These are phyloP conservation scores for Noctilio leporinus DNA, from an alignment of 2,113 vertebrate genomes.

Conservation along the genomic window DNA sequence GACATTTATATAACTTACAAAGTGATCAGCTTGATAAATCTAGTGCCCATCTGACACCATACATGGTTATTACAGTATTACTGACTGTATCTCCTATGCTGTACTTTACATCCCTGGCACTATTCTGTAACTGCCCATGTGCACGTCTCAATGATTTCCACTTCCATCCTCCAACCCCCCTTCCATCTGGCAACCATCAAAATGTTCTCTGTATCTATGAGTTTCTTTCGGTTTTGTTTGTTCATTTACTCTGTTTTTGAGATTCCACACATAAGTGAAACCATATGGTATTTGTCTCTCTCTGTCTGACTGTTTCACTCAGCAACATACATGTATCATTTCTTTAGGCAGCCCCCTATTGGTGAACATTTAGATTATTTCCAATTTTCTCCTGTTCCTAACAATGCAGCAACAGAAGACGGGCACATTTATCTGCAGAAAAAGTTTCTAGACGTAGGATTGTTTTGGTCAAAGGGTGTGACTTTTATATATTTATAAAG, in stretches of 20 bases:
- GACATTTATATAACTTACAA: background rate
- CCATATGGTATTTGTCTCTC: background rate
- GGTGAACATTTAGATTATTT: background rate
- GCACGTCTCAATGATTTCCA: background rate
- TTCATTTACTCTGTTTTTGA: background rate
- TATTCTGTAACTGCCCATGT: too few relatives aligned
- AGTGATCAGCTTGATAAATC: too few relatives aligned
- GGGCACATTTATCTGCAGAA: background rate
- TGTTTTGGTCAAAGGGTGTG: background rate
- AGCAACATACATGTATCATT: background rate
- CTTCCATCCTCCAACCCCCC: background rate
- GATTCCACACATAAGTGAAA: background rate
- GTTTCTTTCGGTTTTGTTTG: background rate
- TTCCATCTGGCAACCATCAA: background rate
- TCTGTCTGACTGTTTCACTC: background rate
- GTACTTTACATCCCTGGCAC: too few relatives aligned
- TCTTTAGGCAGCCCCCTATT: background rate
- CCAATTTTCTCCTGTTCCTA: background rate
- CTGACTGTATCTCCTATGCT: too few relatives aligned
- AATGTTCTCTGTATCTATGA: background rate
- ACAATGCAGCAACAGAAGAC: background rate
- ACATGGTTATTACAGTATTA: too few relatives aligned
- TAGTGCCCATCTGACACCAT: too few relatives aligned
- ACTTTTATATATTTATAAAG: background rate
- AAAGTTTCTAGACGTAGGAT: background rate